Conservation (phyloP, 2,888 invertebrate species). For the Lasioglossum figueresi region DNA sequence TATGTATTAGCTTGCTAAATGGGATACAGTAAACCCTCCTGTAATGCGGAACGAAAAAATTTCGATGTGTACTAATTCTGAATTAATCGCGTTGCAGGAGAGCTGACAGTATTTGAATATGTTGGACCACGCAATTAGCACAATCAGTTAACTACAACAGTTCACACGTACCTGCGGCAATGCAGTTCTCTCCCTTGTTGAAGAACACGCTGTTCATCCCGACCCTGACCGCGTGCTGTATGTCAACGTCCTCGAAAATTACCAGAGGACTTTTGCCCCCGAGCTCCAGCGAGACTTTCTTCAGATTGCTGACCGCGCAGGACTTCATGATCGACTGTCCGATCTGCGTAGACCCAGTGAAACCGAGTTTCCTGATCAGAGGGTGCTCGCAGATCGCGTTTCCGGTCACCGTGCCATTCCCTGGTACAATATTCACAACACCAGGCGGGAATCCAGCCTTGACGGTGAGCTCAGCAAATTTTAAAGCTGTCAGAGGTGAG, state of each 20-base stretch:
- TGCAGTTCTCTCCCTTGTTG: constrained; percentile 99
- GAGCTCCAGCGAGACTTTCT: constrained; percentile 96
- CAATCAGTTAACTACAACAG: background rate
- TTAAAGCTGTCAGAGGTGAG: constrained; percentile 96
- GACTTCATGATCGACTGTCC: constrained; percentile 96
- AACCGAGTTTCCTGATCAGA: constrained; percentile 95
- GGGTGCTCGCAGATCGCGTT: constrained; percentile 95
- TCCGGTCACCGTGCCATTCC: constrained; percentile 91
- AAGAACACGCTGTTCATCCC: constrained; percentile 98
- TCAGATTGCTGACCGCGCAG: constrained; percentile 95
- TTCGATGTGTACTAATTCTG: no score
- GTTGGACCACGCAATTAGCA: background rate
- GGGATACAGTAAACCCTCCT: background rate
- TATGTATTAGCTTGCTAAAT: no score
- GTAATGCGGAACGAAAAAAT: no score
- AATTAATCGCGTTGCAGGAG: background rate
- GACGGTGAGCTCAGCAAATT: constrained; percentile 95
- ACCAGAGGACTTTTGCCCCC: constrained; percentile 98
- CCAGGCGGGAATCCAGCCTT: constrained; percentile 97
- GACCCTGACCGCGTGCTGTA: constrained; percentile 96
- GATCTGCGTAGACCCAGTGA: constrained; percentile 97
- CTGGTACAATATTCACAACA: constrained; percentile 96
- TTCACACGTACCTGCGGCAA: constrained; percentile 90
- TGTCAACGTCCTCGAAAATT: constrained; percentile 96
- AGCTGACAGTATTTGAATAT: background rate